Conservation (phyloP, 1,140 invertebrate genomes). For the Lithobius niger region DNA sequence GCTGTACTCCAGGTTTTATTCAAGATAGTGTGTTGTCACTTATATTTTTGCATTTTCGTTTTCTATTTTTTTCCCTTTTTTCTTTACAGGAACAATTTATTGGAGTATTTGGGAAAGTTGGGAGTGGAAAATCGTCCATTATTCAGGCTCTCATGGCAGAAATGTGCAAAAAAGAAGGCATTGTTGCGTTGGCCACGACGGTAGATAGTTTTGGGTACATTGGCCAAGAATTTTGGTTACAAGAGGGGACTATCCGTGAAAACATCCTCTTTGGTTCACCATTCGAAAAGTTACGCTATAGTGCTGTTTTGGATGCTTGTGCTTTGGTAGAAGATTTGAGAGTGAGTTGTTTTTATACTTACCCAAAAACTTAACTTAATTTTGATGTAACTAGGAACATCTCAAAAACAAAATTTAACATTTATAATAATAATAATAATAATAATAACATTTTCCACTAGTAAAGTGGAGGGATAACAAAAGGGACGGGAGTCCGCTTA, state of each 20-base stretch:
- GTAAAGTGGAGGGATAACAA: no score
- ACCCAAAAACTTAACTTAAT: no score
- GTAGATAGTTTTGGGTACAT: constrained; percentile 67
- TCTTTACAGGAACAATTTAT: constrained; percentile 36
- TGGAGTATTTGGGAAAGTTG: constrained; percentile 48
- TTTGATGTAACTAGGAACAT: no score
- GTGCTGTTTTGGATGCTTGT: constrained; percentile 58
- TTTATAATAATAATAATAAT: no score
- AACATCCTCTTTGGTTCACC: constrained; percentile 85
- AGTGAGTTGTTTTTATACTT: constrained; percentile 24
- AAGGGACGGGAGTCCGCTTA: no score
- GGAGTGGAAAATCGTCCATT: constrained; percentile 62
- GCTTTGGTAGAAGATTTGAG: constrained; percentile 60
- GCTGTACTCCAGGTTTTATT: no score
- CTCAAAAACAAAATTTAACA: no score
- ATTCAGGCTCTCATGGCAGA: constrained; percentile 59
- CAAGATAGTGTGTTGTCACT: no score
- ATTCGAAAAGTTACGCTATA: constrained; percentile 62
- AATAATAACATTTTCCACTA: no score
- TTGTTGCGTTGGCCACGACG: constrained; percentile 29
- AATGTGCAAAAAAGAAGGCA: constrained; percentile 45
- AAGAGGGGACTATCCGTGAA: constrained; percentile 72
- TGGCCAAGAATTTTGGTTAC: constrained; percentile 80
- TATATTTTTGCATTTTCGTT: no score
- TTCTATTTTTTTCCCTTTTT: no score